These are phyloP conservation scores for Myotis planiceps DNA, from an alignment of 2,797 vertebrate species.

Conservation along the genomic window DNA sequence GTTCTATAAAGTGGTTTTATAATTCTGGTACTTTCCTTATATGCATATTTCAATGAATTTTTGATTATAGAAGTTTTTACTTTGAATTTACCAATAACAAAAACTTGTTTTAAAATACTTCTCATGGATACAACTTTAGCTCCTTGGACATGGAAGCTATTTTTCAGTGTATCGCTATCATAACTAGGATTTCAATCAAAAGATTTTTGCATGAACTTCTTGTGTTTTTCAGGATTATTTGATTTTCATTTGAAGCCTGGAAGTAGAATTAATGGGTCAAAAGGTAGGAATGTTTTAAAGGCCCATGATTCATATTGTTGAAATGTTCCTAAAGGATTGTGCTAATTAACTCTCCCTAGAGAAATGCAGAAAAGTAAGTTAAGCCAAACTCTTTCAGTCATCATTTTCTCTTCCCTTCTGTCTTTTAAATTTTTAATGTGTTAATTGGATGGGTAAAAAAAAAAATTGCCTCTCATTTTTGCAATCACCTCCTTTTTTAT, in stretches of 20 bases:
- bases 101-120: not conserved
- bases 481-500: not conserved
- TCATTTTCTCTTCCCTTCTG: conserved; percentile 51
- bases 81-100: not conserved
- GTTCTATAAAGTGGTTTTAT: not conserved
- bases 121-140: not conserved
- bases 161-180: not conserved
- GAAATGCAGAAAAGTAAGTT: conserved; percentile 57
- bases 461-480: conserved; percentile 24
- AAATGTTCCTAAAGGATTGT: conserved; percentile 49
- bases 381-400: conserved; percentile 60
- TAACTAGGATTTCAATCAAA: not conserved
- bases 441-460: conserved; percentile 60
- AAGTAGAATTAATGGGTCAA: conserved; percentile 50
- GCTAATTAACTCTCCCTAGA: conserved; percentile 60
- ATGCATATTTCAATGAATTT: not conserved
- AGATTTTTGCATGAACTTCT: not conserved
- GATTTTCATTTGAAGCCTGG: conserved; percentile 25
- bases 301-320: not conserved
- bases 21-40: not conserved
- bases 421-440: conserved; percentile 67
- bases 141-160: not conserved
- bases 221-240: not conserved
- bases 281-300: conserved; percentile 35
- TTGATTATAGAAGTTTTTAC: not conserved